Base-by-base conservation (phyloP, 2,888 invertebrate genomes). In the Drosophila nr. perissopoda region DNA sequence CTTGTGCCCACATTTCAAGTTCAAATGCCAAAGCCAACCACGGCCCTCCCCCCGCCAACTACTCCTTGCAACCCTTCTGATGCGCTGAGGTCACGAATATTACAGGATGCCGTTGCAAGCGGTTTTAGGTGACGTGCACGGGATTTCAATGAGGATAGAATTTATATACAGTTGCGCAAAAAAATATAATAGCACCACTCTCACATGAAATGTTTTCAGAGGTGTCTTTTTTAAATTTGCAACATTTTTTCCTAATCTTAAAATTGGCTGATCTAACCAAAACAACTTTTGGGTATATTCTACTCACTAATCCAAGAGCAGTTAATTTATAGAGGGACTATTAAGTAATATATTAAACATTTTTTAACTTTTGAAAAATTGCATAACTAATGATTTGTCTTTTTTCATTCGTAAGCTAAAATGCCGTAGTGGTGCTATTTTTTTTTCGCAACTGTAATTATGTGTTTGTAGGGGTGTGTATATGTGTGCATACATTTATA, bases 1-100 rank as follows among this genome's bases (percentile, higher is more conserved):
- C 48, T 59, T 56, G 40, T 54, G 70, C 54, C 51, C 52, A 51
- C 34, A 52, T 57, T 83, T 83, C 82, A 83, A 82, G 83, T 82
- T 82, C 81, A 83, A 79, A 74, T 65, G 52, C 59, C 68, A 68
- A 51, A 61, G 52, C 49, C 56, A 25, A 46, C 16, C 27, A 40
- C 18, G 27, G 16, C 25, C 21, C 2, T 27, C 1, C 21, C 5
- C 25, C 27, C 38, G n/a, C 13, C 42, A 29, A 31, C 25, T 1
- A 52, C 25, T 25, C 21, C 27, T 10, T 11, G 27, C 29, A 25
- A 3, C 5, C 11, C 27, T 27, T 11, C 36, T 53, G 33, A 60
- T 63, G 62, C 38, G 34, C 40, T 76, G 42, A 76, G 80, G 81
- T 80, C 81, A 79, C 73, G 64, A 78, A 75, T 54, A 34, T 42